Evolutionary conservation across 1,140 invertebrate species (phyloP).

Genomic region (Drosophila rhopaloa): DNA sequence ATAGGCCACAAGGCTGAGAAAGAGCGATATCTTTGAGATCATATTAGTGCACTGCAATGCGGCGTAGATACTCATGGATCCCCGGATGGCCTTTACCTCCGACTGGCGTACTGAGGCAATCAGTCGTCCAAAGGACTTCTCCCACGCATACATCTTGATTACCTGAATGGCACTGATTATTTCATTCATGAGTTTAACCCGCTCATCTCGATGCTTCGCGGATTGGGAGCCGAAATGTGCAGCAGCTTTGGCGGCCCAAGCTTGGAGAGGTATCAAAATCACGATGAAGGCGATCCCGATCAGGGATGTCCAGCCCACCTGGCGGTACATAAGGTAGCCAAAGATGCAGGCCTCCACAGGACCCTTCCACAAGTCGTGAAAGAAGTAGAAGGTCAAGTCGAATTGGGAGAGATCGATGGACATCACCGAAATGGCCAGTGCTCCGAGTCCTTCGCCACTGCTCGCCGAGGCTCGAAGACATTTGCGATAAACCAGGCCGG

Average conservation of each 20-base stretch:
- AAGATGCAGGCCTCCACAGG: conserved; percentile 84
- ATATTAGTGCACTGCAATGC: conserved; percentile 85
- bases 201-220: conserved; percentile 90
- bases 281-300: conserved; percentile 91
- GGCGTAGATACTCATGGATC: conserved; percentile 85
- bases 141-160: conserved; percentile 94
- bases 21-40: conserved; percentile 87
- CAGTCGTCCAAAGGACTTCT: conserved; percentile 88
- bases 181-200: conserved; percentile 93
- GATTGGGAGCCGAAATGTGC: conserved; percentile 87
- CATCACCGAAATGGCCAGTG: conserved; percentile 93
- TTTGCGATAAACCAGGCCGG: conserved; percentile 85
- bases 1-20: conserved; percentile 87
- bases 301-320: conserved; percentile 87
- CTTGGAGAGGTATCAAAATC: conserved; percentile 93
- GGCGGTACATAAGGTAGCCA: conserved; percentile 85
- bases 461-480: conserved; percentile 87
- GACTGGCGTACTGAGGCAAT: conserved; percentile 86
- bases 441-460: conserved; percentile 89
- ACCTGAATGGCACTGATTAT: conserved; percentile 90
- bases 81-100: conserved; percentile 85
- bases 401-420: conserved; percentile 86
- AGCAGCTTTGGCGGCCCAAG: conserved; percentile 87
- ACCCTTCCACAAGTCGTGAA: conserved; percentile 76
- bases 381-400: conserved; percentile 67